Base-by-base conservation (phyloP, 2,797 vertebrate species). In the Crocidura indochinensis region DNA sequence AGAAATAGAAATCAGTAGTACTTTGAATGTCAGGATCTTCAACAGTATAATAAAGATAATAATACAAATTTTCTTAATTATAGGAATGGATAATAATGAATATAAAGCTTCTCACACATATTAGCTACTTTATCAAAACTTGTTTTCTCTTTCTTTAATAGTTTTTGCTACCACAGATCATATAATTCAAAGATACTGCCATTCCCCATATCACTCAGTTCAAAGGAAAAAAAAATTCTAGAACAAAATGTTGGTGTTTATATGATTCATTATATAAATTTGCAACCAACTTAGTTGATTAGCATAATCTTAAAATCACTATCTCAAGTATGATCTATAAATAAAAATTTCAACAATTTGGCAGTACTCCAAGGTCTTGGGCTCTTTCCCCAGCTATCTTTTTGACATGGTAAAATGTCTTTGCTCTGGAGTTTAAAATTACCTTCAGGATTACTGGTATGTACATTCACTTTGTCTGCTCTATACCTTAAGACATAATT, bases 61-160 rank as follows among this genome's bases (percentile, higher is more conserved):
- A 82, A 72, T 20, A 78, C 31, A 67, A 84, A 94, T 87, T 93
- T 86, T 75, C 78, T 87, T 31, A 78, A 93, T 89, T 78, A 80
- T 1, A 85, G 11, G 64, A 75, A 81, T 78, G 69, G 68, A 20
- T 2, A 38, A 81, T 56, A 73, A 91, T 29, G 20, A 84, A 64
- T 64, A 26, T n/a, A 81, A 89, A 75, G 11, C 73, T 77, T 27
- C 76, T 88, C 74, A 14, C 15, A 89, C 20, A n/a, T 29, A n/a
- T 17, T 65, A 73, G 84, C 38, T 71, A 24, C 14, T 72, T 69
- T n/a, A 68, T 74, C 75, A 49, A 93, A 80, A 68, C 64, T 53
- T 27, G 26, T 84, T 71, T 62, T 24, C 24, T 87, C 73, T 24
- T 5, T 8, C 17, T 76, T 79, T 20, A 7, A n/a, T 71, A 46